phyloP scores from a whole-genome alignment of 2,888 invertebrate genomes.

The Diarsia mendica region DNA sequence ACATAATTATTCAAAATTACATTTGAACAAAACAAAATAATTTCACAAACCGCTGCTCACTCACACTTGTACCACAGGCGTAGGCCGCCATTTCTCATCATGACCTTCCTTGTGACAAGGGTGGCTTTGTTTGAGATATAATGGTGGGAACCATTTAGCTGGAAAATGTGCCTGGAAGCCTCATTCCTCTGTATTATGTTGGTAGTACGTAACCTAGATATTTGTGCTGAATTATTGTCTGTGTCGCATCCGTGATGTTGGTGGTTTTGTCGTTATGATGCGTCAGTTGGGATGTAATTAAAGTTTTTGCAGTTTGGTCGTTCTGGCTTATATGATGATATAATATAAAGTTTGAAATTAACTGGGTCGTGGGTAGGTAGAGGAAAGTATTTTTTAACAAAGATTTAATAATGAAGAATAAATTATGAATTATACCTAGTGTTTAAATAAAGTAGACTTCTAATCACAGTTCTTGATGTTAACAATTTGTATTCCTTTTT shows the following conservation, averaged over 20 bases:
- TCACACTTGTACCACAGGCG: slow-evolving; percentile 57
- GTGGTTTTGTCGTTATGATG: slow-evolving; percentile 20
- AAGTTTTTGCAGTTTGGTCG: not conserved
- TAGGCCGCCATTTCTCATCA: slow-evolving; percentile 82
- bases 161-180: slow-evolving; percentile 79
- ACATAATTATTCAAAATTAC: not conserved
- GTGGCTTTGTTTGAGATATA: slow-evolving; percentile 83
- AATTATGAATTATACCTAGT: no score
- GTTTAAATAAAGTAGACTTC: not conserved
- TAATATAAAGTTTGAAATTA: not conserved
- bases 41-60: slow-evolving; percentile 30
- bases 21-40: not conserved
- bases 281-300: slow-evolving; percentile 17
- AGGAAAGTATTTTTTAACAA: not conserved
- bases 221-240: slow-evolving; percentile 58
- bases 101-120: slow-evolving; percentile 84
- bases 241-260: slow-evolving; percentile 45
- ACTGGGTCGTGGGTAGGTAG: not conserved
- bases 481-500: not conserved
- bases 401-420: not conserved
- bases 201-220: slow-evolving; percentile 61
- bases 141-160: slow-evolving; percentile 83
- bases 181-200: slow-evolving; percentile 68
- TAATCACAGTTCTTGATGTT: not conserved
- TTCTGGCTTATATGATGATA: not conserved